phyloP scores from a whole-genome alignment of 1,140 invertebrate genomes.

The Drosophila arizonae region DNA sequence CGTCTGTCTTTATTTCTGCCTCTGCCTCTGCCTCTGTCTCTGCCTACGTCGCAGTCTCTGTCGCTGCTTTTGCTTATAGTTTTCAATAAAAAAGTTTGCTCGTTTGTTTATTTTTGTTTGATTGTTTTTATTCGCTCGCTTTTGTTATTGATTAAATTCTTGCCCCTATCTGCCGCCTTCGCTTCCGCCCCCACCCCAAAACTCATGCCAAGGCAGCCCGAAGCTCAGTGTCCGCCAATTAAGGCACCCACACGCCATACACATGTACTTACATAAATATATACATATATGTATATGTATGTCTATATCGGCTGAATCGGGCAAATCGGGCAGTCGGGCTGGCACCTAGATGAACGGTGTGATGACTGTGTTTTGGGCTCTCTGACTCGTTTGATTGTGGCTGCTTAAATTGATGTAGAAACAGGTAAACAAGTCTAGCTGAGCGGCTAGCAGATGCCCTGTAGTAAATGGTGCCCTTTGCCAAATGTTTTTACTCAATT shows the following conservation, averaged over 20 bases:
- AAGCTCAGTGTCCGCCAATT: slow-evolving; percentile 35
- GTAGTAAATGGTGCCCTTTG: too few species aligned
- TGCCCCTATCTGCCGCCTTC: slow-evolving; percentile 1
- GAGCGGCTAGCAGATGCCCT: not conserved
- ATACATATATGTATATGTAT: slow-evolving; percentile 5
- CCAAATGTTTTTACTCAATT: too few species aligned
- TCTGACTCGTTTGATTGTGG: not conserved
- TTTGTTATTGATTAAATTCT: slow-evolving; percentile 49
- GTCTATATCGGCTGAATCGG: not conserved
- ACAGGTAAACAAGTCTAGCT: not conserved
- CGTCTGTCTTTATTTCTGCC: too few species aligned
- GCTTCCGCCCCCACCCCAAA: not conserved
- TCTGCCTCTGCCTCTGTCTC: not conserved
- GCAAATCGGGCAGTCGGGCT: not conserved
- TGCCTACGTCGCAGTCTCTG: not conserved
- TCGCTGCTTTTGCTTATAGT: slow-evolving; percentile 10
- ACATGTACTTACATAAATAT: slow-evolving; percentile 2
- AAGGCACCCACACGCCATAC: slow-evolving; percentile 24
- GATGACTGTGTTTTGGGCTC: slow-evolving; percentile 4
- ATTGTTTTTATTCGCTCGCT: slow-evolving; percentile 17
- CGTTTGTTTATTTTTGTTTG: slow-evolving; percentile 29
- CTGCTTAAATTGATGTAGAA: slow-evolving; percentile 44
- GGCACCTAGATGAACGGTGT: slow-evolving; percentile 14
- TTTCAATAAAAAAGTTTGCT: slow-evolving; percentile 41
- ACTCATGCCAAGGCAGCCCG: slow-evolving; percentile 10